Evolutionary conservation across 2,797 vertebrate genomes (phyloP).

Genomic region (Pristis pectinata): DNA sequence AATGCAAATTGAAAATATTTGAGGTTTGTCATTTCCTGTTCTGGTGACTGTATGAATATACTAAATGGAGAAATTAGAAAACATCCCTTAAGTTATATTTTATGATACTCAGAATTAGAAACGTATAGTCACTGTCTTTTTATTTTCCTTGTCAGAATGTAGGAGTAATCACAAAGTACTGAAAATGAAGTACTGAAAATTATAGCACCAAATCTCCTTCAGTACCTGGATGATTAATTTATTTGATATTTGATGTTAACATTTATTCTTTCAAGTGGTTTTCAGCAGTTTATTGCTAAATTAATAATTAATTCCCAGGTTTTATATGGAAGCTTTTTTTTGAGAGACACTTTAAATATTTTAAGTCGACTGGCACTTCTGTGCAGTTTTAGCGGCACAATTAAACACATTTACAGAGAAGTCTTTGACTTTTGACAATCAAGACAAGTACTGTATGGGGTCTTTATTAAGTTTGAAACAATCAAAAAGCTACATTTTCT

Average conservation of each 20-base stretch:
- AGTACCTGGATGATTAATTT: neutral
- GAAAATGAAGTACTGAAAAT: neutral
- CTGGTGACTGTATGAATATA: neutral
- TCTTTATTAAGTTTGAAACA: neutral
- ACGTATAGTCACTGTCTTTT: neutral
- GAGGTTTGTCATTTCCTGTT: neutral
- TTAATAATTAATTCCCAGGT: neutral
- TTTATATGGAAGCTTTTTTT: neutral
- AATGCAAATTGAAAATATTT: conserved; percentile 1
- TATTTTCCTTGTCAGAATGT: neutral
- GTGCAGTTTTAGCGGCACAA: neutral
- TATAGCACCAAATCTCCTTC: neutral
- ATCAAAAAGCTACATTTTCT: neutral
- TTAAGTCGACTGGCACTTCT: neutral
- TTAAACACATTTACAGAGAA: neutral
- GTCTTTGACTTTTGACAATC: neutral
- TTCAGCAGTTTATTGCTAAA: neutral
- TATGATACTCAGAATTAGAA: neutral
- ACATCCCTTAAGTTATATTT: neutral
- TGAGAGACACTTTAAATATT: neutral
- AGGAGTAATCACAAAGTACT: neutral
- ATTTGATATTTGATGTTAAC: neutral
- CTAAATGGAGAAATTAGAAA: neutral
- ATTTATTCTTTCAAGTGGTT: neutral
- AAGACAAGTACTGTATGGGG: neutral